Evolutionary conservation across 2,113 vertebrate species (phyloP), one percentile per base, ranked within the genome.

Genomic region (Elanus axillaris): DNA sequence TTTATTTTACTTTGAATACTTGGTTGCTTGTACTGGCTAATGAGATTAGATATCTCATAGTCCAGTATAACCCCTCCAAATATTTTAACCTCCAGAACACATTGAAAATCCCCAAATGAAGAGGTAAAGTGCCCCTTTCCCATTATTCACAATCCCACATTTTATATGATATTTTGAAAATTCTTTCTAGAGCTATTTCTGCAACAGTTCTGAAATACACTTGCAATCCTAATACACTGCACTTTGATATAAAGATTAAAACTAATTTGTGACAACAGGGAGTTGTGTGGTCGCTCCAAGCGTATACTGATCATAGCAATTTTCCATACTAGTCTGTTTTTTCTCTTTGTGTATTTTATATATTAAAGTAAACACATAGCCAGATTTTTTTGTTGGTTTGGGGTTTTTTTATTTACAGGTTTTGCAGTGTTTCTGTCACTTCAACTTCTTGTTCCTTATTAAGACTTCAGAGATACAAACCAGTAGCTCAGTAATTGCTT

Each of bases 391-490:
- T 59, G 18, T 52, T 52, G 21, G n/a, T n/a, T n/a, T n/a, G n/a
- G n/a, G 11, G 2, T n/a, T 75, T 88, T 63, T 73, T 66, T 80
- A 71, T 90, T 96, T 96, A 88, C 90, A 88, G 85, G 87, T 97
- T 95, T 97, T 97, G 84, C 96, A 79, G 77, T 91, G 82, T 95
- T 94, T 80, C 88, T 96, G 95, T 95, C 98, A 95, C 95, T 98
- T 96, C 97, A 97, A 96, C 97, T 98, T 98, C 98, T 97, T 98
- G 91, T 85, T 88, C 75, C 98, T 99, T 99, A 99, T 99, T 99
- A 99, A 99, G 99, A 99, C 99, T 99, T 99, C 98, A 98, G 97
- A 99, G 99, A 99, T 99, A 99, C 98, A 99, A 99, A 99, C 98
- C 97, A 98, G 98, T 97, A 98, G 98, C 94, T 98, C 96, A 98